Evolutionary conservation across 2,888 invertebrate species (phyloP).

Genomic region (Steinernema hermaphroditum): DNA sequence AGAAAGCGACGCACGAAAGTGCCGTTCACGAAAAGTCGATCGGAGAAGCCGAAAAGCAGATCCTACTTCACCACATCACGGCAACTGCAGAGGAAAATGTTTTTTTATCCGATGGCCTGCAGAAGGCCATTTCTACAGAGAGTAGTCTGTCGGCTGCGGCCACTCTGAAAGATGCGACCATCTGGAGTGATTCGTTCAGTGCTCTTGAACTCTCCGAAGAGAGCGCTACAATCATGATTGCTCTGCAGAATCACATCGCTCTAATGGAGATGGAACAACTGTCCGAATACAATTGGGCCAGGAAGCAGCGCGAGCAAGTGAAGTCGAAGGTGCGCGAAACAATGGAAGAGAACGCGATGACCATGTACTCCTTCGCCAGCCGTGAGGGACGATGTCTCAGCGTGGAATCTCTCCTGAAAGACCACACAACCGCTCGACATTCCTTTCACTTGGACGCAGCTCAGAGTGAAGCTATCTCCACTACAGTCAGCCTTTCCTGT

Average conservation of each 20-base stretch:
- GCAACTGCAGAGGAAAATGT: conserved; percentile 7
- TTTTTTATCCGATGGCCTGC: conserved; percentile 25
- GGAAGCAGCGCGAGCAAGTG: conserved; percentile 35
- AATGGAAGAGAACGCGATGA: conserved; percentile 51
- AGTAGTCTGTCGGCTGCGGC: not conserved
- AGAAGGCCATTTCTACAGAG: not conserved
- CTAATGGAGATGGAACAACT: conserved; percentile 35
- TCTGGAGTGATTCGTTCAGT: conserved; percentile 34
- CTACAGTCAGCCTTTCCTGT: conserved; percentile 40
- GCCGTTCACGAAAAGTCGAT: not conserved
- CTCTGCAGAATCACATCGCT: conserved; percentile 33
- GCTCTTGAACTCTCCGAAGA: conserved; percentile 36
- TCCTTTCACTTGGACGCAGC: conserved; percentile 41
- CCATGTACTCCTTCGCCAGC: conserved; percentile 54
- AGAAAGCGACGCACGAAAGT: conserved; percentile 7
- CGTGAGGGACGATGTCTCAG: conserved; percentile 40
- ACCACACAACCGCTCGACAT: conserved; percentile 37
- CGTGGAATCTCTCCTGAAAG: conserved; percentile 34
- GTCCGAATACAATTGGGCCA: conserved; percentile 38
- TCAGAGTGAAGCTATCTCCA: conserved; percentile 43
- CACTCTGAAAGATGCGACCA: conserved; percentile 18
- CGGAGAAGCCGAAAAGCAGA: not conserved
- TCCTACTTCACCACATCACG: not conserved
- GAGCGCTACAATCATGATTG: conserved; percentile 37
- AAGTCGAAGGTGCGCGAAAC: conserved; percentile 45